Evolutionary conservation across 1,140 invertebrate genomes (phyloP).

Genomic region (Drosophila repletoides): DNA sequence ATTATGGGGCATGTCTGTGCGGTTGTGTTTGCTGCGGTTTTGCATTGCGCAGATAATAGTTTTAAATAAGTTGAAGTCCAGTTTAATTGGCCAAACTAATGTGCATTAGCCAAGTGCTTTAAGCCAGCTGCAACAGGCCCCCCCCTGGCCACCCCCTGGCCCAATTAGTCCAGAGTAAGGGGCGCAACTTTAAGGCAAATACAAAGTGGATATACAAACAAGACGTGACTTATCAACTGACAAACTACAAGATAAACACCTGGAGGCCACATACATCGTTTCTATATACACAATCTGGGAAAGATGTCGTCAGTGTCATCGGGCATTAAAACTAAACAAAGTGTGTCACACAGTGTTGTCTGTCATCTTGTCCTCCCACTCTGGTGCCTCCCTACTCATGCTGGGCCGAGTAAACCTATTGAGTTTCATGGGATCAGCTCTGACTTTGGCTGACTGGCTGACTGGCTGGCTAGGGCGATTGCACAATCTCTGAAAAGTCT

Average conservation of each 20-base stretch:
- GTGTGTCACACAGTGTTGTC: slow-evolving; percentile 36
- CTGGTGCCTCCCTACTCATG: slow-evolving; percentile 29
- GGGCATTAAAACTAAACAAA: slow-evolving; percentile 59
- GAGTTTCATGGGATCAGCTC: slow-evolving; percentile 37
- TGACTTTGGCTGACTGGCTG: not conserved
- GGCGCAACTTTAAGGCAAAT: not conserved
- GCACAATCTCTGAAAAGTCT: slow-evolving; percentile 9
- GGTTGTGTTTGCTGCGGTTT: slow-evolving; percentile 59
- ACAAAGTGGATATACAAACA: slow-evolving; percentile 18
- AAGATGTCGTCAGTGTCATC: slow-evolving; percentile 41
- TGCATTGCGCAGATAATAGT: slow-evolving; percentile 52
- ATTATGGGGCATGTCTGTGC: slow-evolving; percentile 53
- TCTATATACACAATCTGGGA: slow-evolving; percentile 6
- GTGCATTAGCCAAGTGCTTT: slow-evolving; percentile 11
- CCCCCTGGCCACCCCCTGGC: slow-evolving; percentile 2
- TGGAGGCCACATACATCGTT: slow-evolving; percentile 13
- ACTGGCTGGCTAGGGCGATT: not conserved
- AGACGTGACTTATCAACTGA: slow-evolving; percentile 63
- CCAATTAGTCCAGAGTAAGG: slow-evolving; percentile 28
- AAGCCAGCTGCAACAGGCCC: not conserved
- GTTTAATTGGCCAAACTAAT: slow-evolving; percentile 65
- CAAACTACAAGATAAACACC: slow-evolving; percentile 22
- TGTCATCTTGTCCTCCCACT: slow-evolving; percentile 27
- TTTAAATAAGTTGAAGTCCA: slow-evolving; percentile 59
- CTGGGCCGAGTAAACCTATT: slow-evolving; percentile 36